Conservation (phyloP, 2,113 vertebrate species). For the Australoheros scitulus region DNA sequence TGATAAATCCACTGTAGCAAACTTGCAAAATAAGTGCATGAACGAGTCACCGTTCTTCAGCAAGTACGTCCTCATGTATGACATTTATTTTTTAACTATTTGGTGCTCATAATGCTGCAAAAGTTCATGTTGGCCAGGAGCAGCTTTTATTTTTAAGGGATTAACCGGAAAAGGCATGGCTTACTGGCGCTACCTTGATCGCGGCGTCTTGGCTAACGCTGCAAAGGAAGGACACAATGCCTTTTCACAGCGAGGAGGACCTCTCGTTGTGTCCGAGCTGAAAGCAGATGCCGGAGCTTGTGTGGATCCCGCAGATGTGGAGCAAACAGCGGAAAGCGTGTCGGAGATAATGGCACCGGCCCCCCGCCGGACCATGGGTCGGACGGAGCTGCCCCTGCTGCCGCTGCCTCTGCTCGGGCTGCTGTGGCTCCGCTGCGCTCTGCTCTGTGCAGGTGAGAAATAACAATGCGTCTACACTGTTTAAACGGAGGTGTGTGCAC, state of each 20-base stretch:
- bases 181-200: not conserved
- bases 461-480: constrained; percentile 39
- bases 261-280: constrained; percentile 4
- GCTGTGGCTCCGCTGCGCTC: constrained; percentile 57
- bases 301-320: constrained; percentile 30
- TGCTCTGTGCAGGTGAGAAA: constrained; percentile 69
- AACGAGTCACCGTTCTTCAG: no score
- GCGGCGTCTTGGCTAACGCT: constrained; percentile 1
- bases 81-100: not conserved
- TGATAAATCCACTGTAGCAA: no score
- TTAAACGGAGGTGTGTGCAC: not conserved
- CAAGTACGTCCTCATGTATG: no score
- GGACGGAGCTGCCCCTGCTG: constrained; percentile 32
- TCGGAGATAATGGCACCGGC: constrained; percentile 32
- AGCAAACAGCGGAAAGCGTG: not conserved
- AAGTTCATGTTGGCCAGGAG: not conserved
- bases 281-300: constrained; percentile 17
- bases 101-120: not conserved
- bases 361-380: constrained; percentile 59
- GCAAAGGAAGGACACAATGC: constrained; percentile 58
- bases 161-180: accelerated
- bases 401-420: constrained; percentile 56
- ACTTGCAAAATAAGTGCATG: no score
- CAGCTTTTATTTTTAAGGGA: constrained; percentile 47
- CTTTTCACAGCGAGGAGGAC: not conserved